Conservation (phyloP, 2,797 vertebrate species). For the Cossypha polioptera region DNA sequence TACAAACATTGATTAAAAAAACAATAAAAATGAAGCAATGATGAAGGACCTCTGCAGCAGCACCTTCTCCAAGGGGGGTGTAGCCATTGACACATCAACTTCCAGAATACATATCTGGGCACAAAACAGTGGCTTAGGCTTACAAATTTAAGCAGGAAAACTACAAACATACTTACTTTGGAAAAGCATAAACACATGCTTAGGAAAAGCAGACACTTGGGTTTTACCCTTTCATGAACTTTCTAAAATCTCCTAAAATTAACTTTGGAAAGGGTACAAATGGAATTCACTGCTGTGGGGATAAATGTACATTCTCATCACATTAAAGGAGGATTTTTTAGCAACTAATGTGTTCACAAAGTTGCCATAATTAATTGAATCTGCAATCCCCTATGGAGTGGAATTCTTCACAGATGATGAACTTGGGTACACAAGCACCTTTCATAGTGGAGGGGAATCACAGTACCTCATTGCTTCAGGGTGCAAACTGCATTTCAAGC, state of each 20-base stretch:
- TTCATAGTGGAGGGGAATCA: neutral
- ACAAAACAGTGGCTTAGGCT: neutral
- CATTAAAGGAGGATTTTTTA: neutral
- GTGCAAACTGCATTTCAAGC: neutral
- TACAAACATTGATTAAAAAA: neutral
- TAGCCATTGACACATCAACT: neutral
- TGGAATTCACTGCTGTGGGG: neutral
- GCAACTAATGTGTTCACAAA: neutral
- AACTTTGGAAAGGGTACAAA: neutral
- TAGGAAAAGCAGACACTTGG: neutral
- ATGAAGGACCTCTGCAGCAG: neutral
- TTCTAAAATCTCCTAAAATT: neutral
- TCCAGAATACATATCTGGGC: neutral
- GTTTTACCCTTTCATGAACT: neutral
- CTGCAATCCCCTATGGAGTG: neutral
- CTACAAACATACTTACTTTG: neutral
- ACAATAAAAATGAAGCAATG: neutral
- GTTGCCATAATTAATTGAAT: neutral
- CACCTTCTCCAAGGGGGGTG: neutral
- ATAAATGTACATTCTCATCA: neutral
- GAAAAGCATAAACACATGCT: neutral
- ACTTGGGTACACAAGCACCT: neutral
- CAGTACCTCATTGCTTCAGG: neutral
- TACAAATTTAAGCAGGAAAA: neutral
- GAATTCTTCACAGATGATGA: neutral